These are phyloP conservation scores for Magallana nippona DNA, from an alignment of 2,888 invertebrate genomes.

Conservation along the genomic window DNA sequence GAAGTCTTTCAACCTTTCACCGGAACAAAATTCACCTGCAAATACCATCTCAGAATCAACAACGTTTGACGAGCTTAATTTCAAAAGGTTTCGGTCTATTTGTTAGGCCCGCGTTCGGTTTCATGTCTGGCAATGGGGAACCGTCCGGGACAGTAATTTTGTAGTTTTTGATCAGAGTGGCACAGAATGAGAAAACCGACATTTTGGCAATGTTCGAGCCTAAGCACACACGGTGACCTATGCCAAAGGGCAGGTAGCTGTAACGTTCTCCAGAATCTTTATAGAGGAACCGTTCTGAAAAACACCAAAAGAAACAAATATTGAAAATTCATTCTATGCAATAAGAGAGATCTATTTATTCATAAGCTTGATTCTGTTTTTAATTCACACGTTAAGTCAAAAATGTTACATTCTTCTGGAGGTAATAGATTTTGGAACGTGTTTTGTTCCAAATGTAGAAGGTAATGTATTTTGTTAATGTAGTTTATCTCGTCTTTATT, in stretches of 20 bases:
- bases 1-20: slow-evolving; percentile 3
- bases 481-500: background rate
- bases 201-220: slow-evolving; percentile 56
- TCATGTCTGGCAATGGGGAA: slow-evolving; percentile 50
- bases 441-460: no score
- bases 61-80: slow-evolving; percentile 48
- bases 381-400: no score
- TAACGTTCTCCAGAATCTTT: slow-evolving; percentile 43
- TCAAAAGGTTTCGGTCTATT: slow-evolving; percentile 55
- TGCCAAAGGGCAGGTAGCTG: slow-evolving; percentile 58
- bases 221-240: slow-evolving; percentile 55
- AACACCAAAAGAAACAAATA: background rate
- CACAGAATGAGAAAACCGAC: slow-evolving; percentile 57
- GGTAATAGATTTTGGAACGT: no score
- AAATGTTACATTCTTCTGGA: no score
- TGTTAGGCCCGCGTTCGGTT: slow-evolving; percentile 53
- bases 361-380: background rate
- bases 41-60: background rate
- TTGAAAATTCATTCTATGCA: no score
- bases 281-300: slow-evolving; percentile 52
- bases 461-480: background rate
- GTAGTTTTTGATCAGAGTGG: slow-evolving; percentile 49
- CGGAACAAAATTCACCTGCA: background rate
- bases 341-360: background rate
- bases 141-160: slow-evolving; percentile 45